Conservation (phyloP, 2,113 vertebrate species). For the Holacanthus passer region DNA sequence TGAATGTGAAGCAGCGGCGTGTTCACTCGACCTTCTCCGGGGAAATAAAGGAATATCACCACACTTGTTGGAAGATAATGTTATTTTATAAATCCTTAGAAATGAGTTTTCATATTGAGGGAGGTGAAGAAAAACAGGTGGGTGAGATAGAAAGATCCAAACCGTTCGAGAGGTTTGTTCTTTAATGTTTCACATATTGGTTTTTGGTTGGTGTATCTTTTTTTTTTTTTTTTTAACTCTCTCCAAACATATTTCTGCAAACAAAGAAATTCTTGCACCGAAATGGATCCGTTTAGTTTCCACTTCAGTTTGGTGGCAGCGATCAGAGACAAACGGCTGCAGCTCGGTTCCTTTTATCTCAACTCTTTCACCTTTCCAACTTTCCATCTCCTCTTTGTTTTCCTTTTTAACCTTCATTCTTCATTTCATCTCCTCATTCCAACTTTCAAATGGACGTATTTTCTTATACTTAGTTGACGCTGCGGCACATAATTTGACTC, state of each 20-base stretch:
- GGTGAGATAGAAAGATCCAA: background rate
- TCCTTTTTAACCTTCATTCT: no score
- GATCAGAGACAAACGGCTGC: constrained; percentile 46
- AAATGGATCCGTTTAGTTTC: constrained; percentile 50
- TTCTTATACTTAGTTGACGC: background rate
- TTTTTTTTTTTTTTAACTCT: constrained; percentile 37
- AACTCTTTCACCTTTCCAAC: background rate
- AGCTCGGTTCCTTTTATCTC: constrained; percentile 24
- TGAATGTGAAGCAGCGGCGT: background rate
- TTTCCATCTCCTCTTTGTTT: background rate
- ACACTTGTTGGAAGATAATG: constrained; percentile 2
- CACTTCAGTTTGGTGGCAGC: constrained; percentile 22
- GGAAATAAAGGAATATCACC: constrained; percentile 34
- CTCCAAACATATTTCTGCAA: constrained; percentile 42
- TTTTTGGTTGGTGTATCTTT: constrained; percentile 8
- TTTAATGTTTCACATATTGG: constrained; percentile 23
- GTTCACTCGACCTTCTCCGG: constrained; percentile 9
- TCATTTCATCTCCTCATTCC: constrained; percentile 7
- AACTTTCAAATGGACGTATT: background rate
- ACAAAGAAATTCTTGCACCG: constrained; percentile 49
- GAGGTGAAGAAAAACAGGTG: background rate
- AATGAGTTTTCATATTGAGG: constrained; percentile 31
- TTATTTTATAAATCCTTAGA: constrained; percentile 29
- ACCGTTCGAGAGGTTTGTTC: background rate
- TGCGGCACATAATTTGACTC: background rate